Evolutionary conservation across 2,113 vertebrate genomes (phyloP).

Genomic region (Microtus montanus): DNA sequence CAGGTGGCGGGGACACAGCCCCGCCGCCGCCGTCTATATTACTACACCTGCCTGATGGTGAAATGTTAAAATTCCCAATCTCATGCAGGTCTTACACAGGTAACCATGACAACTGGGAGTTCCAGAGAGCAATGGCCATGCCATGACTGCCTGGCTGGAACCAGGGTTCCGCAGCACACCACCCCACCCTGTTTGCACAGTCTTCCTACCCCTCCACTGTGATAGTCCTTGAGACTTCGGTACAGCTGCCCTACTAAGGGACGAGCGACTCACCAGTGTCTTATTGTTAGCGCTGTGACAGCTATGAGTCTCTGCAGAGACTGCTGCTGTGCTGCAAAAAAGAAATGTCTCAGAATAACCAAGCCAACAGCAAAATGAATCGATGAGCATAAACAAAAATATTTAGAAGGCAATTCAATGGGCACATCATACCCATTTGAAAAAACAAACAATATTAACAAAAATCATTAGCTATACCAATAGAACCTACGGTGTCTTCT

Average conservation of each 20-base stretch:
- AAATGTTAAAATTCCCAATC: neutral
- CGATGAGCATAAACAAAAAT: neutral
- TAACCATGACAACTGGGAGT: neutral
- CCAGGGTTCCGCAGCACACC: neutral
- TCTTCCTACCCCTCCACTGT: neutral
- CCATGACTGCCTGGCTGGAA: neutral
- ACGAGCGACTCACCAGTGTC: neutral
- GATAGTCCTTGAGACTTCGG: neutral
- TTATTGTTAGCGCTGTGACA: neutral
- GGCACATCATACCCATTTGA: neutral
- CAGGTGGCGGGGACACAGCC: too few relatives aligned
- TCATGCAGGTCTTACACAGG: neutral
- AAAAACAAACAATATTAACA: neutral
- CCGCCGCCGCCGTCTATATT: too few relatives aligned
- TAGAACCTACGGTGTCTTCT: neutral
- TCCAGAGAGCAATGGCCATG: neutral
- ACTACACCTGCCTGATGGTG: neutral
- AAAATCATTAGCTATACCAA: neutral
- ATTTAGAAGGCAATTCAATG: neutral
- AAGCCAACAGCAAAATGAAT: neutral
- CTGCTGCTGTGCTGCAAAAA: neutral
- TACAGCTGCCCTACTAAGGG: neutral
- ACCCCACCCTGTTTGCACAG: neutral
- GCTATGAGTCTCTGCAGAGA: neutral
- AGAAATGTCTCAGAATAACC: neutral